Percentiles rank a stretch among this genome's conserved stretches.
phyloP scores from a whole-genome alignment of 2,888 invertebrate genomes.

The Eudasyphora cyanicolor region DNA sequence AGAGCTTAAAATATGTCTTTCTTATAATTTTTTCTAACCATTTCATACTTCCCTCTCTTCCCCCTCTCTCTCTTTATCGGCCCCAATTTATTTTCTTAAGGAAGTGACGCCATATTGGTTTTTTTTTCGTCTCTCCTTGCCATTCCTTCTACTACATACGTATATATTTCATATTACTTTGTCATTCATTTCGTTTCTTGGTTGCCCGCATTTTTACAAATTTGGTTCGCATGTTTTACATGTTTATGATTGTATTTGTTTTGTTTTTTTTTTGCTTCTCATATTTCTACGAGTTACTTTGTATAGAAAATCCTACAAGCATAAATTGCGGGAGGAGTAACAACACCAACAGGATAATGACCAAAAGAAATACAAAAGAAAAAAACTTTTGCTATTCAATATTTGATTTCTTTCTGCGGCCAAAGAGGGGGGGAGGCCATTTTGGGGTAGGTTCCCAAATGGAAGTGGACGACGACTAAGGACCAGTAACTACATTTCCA shows the following conservation, averaged over 20 bases:
- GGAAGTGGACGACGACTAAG: too few species aligned
- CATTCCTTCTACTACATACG: not conserved
- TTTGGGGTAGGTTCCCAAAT: too few species aligned
- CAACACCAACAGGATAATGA: not conserved
- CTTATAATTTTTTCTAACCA: too few species aligned
- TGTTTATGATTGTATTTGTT: constrained; percentile 33
- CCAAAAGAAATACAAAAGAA: constrained; percentile 2
- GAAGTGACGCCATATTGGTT: constrained; percentile 42
- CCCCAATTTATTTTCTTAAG: not conserved
- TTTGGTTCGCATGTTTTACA: constrained; percentile 23
- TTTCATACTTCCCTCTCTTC: too few species aligned
- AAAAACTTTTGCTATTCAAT: not conserved
- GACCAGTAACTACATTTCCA: not conserved
- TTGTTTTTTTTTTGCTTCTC: not conserved
- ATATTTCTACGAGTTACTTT: too few species aligned
- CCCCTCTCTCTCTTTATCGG: too few species aligned
- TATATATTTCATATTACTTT: not conserved
- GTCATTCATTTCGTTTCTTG: not conserved
- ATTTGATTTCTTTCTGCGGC: constrained; percentile 2
- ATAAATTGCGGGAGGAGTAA: too few species aligned
- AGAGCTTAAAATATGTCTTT: too few species aligned
- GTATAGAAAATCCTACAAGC: too few species aligned
- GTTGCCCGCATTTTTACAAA: not conserved
- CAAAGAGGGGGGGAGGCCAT: too few species aligned
- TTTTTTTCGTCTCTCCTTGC: not conserved